Evolutionary conservation across 2,888 invertebrate species (phyloP).

Genomic region (Scrobipalpa costella): DNA sequence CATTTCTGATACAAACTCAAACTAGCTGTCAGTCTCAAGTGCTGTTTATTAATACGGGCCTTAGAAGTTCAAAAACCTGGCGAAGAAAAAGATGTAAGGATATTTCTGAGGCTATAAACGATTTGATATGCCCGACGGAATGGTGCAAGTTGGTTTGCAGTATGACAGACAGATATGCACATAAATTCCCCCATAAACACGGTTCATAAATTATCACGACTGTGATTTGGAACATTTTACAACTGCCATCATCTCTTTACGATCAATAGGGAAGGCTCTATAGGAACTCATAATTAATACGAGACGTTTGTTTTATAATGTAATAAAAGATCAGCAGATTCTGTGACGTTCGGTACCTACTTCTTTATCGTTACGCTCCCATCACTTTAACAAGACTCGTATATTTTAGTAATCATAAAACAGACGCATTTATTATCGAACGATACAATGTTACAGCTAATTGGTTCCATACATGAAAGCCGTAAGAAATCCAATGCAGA

Average conservation of each 20-base stretch:
- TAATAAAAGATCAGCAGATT: constrained; percentile 74
- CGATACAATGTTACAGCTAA: constrained; percentile 42
- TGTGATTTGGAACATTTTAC: constrained; percentile 79
- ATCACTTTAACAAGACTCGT: constrained; percentile 53
- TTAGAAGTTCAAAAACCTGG: neutral
- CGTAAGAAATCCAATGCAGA: too few relatives aligned
- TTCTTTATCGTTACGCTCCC: constrained; percentile 49
- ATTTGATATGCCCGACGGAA: constrained; percentile 11
- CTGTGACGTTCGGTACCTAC: constrained; percentile 61
- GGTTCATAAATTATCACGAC: constrained; percentile 79
- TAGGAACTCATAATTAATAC: constrained; percentile 76
- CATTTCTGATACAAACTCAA: too few relatives aligned
- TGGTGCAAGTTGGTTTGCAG: constrained; percentile 12
- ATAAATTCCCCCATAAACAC: constrained; percentile 78
- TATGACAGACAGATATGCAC: constrained; percentile 57
- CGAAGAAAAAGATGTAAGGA: neutral
- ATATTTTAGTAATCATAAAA: constrained; percentile 63
- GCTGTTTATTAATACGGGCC: too few relatives aligned
- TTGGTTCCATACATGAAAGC: neutral
- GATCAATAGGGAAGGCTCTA: constrained; percentile 74
- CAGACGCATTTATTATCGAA: constrained; percentile 53
- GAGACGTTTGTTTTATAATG: constrained; percentile 79
- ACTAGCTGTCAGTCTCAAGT: too few relatives aligned
- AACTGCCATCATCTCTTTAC: constrained; percentile 78
- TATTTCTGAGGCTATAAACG: constrained; percentile 9